Conservation (phyloP, 2,888 invertebrate genomes). For the Agapetus fuscipes region DNA sequence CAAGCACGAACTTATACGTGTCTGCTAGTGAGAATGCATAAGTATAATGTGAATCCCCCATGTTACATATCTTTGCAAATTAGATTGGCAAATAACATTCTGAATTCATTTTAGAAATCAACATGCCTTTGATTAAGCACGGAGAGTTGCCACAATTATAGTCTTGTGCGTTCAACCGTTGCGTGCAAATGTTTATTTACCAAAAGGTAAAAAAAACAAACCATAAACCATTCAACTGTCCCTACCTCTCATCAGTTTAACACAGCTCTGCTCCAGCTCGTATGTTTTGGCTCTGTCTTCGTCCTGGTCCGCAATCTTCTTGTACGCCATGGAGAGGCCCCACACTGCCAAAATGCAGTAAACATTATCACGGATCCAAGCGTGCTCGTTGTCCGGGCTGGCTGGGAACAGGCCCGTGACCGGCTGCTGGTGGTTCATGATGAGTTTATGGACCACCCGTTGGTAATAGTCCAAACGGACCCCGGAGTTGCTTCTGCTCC, state of each 20-base stretch:
- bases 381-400: conserved; percentile 78
- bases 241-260: conserved; percentile 74
- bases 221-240: too few species aligned
- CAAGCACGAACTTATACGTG: too few species aligned
- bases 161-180: too few species aligned
- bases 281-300: conserved; percentile 97
- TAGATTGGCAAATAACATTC: too few species aligned
- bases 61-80: too few species aligned
- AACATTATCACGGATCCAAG: conserved; percentile 98
- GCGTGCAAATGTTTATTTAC: too few species aligned
- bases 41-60: too few species aligned
- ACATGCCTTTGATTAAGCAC: too few species aligned
- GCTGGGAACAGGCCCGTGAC: conserved; percentile 96
- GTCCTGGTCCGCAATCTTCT: conserved; percentile 97
- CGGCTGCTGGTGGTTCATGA: conserved; percentile 90
- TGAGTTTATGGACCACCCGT: conserved; percentile 85
- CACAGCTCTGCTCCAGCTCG: conserved; percentile 91
- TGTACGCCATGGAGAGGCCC: conserved; percentile 97
- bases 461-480: conserved; percentile 95
- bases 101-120: too few species aligned
- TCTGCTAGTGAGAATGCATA: too few species aligned
- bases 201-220: too few species aligned
- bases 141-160: too few species aligned
- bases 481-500: conserved; percentile 82
- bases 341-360: conserved; percentile 96